Evolutionary conservation across 2,113 vertebrate genomes (phyloP), one percentile per base, ranked within the genome.

Genomic region (Irena cyanogastra): DNA sequence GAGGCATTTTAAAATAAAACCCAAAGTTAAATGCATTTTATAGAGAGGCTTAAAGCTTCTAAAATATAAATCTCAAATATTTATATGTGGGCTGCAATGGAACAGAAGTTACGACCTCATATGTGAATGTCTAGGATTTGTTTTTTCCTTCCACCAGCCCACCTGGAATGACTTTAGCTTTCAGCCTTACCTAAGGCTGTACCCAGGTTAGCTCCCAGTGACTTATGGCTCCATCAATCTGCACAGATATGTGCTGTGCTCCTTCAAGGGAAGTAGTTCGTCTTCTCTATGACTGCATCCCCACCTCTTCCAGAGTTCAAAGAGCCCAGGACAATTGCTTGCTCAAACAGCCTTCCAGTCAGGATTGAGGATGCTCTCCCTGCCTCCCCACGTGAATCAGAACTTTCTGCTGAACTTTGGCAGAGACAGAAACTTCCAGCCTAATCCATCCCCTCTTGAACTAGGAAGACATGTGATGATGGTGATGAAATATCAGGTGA

Each of bases 91-190:
- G 42, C 77, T 96, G 80, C 52, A 83, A 53, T 65, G 78, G 90
- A 87, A 87, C 78, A 87, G 90, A 96, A 95, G 78, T 91, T 96
- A 95, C 54, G 81, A 94, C 78, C 91, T 94, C 78, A 83, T 87
- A 44, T 82, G 91, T 96, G 88, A 93, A 90, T 54, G 70, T 84
- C 90, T 94, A 78, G 89, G 66, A 63, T 83, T 83, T 79, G 87
- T 30, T 93, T 90, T 88, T 92, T 26, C 87, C 87, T 66, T 92
- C 88, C 87, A 93, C 79, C 70, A 53, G 85, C 88, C 90, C 85
- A 96, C 70, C 94, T 96, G 91, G 83, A 97, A 90, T 94, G 95
- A 89, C 95, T 97, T 97, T 95, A 95, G 78, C 72, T 94, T 93
- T 95, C 84, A 96, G 90, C 80, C 90, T 95, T 96, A 92, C 91